Conservation (phyloP, 1,140 invertebrate genomes). For the Drosophila nebulosa region DNA sequence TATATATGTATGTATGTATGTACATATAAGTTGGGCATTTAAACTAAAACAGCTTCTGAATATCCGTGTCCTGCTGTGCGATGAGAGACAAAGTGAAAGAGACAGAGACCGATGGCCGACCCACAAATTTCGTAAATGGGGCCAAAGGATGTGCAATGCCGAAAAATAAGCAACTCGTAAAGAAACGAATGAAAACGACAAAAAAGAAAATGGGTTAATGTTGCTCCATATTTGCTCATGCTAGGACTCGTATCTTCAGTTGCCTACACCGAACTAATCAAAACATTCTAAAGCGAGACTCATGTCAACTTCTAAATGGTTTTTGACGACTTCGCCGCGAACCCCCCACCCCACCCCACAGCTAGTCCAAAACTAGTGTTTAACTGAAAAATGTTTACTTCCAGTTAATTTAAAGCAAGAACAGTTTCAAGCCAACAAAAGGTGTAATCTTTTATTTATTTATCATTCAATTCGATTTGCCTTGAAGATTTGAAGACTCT, state of each 20-base stretch:
- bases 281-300: conserved; percentile 31
- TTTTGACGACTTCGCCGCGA: not conserved
- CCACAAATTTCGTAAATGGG: conserved; percentile 26
- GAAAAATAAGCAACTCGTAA: conserved; percentile 74
- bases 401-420: too few species aligned
- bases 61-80: conserved; percentile 41
- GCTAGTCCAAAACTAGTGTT: too few species aligned
- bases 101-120: conserved; percentile 2
- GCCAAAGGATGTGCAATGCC: conserved; percentile 45
- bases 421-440: too few species aligned
- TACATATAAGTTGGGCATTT: conserved; percentile 25
- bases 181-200: conserved; percentile 29
- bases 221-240: conserved; percentile 33
- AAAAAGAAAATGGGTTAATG: conserved; percentile 67
- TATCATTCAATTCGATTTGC: not conserved
- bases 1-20: too few species aligned
- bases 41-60: conserved; percentile 14
- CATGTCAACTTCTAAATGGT: conserved; percentile 1
- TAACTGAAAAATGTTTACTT: too few species aligned
- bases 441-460: not conserved
- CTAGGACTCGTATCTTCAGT: conserved; percentile 32
- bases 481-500: not conserved
- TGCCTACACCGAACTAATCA: too few species aligned
- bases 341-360: not conserved
- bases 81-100: conserved; percentile 23